phyloP scores from a whole-genome alignment of 2,888 invertebrate species.

The Geotrupes spiniger region DNA sequence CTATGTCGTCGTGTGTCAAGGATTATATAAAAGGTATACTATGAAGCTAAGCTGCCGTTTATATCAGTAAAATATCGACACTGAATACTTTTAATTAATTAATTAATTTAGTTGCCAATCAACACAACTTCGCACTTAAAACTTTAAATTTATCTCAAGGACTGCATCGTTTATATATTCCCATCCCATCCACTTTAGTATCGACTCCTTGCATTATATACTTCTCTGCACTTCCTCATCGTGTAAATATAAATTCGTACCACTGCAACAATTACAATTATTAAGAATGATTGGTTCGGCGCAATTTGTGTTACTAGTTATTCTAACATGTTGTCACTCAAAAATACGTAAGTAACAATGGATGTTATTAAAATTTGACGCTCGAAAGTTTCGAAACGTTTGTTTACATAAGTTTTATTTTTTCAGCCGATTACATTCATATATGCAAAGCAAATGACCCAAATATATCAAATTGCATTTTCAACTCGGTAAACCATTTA shows the following conservation, averaged over 20 bases:
- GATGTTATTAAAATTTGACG: background rate
- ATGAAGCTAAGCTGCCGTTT: too few species aligned
- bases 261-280: too few species aligned
- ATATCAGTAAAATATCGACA: too few species aligned
- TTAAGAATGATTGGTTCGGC: background rate
- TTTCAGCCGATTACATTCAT: conserved; percentile 64
- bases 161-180: too few species aligned
- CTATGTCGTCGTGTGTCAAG: too few species aligned
- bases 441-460: conserved; percentile 63
- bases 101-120: too few species aligned
- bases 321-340: background rate
- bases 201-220: background rate
- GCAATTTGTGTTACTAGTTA: background rate
- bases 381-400: background rate
- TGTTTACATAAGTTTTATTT: conserved; percentile 15
- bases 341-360: conserved; percentile 7
- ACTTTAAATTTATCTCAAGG: background rate
- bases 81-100: too few species aligned
- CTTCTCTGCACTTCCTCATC: background rate
- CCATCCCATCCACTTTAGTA: too few species aligned
- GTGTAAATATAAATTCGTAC: too few species aligned
- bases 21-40: too few species aligned
- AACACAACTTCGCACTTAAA: background rate
- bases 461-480: conserved; percentile 61
- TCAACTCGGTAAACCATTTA: conserved; percentile 59